Percentiles rank a stretch among this genome's conserved stretches.
Conservation (phyloP, 2,797 vertebrate species). For the Chelon auratus region DNA sequence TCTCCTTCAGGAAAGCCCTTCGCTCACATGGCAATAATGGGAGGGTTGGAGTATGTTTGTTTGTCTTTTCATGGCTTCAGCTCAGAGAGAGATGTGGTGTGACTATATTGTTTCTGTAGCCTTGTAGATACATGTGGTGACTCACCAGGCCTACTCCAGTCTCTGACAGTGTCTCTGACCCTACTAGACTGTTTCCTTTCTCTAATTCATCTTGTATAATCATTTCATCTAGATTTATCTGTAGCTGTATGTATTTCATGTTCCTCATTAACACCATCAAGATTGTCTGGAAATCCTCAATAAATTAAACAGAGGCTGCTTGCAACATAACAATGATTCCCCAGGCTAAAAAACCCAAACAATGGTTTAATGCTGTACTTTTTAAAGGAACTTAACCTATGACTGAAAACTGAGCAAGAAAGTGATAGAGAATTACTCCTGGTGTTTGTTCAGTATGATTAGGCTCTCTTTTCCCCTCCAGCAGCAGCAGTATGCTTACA, state of each 20-base stretch:
- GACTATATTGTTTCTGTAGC: constrained; percentile 20
- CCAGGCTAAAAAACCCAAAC: neutral
- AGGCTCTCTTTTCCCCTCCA: constrained; percentile 24
- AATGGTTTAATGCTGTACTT: too few relatives aligned
- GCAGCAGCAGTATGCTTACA: constrained; percentile 14
- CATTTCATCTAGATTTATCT: neutral
- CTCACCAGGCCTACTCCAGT: constrained; percentile 33
- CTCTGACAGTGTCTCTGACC: constrained; percentile 1
- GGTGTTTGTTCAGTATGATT: constrained; percentile 33
- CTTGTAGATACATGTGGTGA: constrained; percentile 26
- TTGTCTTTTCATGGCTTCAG: constrained; percentile 16
- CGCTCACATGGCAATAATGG: neutral
- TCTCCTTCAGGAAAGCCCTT: too few relatives aligned
- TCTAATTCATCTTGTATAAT: too few relatives aligned
- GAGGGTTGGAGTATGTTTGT: neutral
- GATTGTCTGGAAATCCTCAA: too few relatives aligned
- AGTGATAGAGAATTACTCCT: neutral
- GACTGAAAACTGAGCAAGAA: constrained; percentile 2
- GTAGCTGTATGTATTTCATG: too few relatives aligned
- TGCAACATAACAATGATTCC: neutral
- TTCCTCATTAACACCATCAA: neutral
- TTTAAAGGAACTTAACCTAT: neutral
- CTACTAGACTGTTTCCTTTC: neutral
- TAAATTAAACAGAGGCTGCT: neutral
- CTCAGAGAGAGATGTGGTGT: constrained; percentile 3